Conservation (phyloP, 64 coral and sea anemone genomes). For the Porites australiensis region DNA sequence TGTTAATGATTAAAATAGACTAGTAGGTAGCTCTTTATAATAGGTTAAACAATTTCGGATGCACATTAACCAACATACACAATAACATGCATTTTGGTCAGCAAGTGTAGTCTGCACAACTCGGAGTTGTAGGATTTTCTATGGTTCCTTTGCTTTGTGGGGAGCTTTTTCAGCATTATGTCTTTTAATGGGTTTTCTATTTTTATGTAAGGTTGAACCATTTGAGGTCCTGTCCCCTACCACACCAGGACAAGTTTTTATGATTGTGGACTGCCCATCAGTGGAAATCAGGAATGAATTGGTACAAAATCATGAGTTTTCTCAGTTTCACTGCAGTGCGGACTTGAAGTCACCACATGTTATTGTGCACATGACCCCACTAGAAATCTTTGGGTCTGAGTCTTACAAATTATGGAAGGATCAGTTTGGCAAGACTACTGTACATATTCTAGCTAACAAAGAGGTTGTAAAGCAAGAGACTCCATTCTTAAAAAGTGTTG, state of each 20-base stretch:
- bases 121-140: too few species aligned
- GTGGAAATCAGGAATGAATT: constrained; percentile 31
- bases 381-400: constrained; percentile 49
- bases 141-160: too few species aligned
- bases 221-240: background rate
- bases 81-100: too few species aligned
- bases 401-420: constrained; percentile 64
- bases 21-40: too few species aligned
- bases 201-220: constrained; percentile 20
- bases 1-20: too few species aligned
- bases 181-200: background rate
- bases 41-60: too few species aligned
- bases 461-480: constrained; percentile 34
- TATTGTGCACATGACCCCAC: constrained; percentile 72
- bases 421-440: constrained; percentile 60
- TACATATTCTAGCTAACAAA: constrained; percentile 62
- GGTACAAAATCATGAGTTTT: background rate
- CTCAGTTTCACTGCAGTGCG: background rate
- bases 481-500: constrained; percentile 59
- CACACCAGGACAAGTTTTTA: constrained; percentile 23
- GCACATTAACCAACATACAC: too few species aligned
- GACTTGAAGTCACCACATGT: constrained; percentile 51
- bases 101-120: too few species aligned
- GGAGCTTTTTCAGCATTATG: too few species aligned
- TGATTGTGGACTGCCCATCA: constrained; percentile 24